Conservation (phyloP, 2,797 vertebrate genomes). For the Sciurus carolinensis region DNA sequence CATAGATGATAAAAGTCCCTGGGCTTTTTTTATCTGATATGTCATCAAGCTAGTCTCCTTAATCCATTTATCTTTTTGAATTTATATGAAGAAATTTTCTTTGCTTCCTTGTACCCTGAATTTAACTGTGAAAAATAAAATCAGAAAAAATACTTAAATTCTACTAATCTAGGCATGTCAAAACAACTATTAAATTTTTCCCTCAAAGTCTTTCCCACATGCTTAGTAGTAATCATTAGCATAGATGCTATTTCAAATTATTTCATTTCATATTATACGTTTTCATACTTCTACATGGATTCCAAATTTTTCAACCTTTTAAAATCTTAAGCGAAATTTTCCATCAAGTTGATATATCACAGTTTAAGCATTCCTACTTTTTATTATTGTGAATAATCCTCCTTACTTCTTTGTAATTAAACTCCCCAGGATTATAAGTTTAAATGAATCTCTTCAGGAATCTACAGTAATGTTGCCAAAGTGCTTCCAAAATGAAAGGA, state of each 20-base stretch:
- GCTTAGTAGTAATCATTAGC: background rate
- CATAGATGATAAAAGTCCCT: too few relatives aligned
- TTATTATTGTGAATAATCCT: slow-evolving; percentile 37
- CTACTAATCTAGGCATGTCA: background rate
- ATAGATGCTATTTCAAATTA: background rate
- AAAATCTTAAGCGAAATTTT: slow-evolving; percentile 46
- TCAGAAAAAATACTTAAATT: slow-evolving; percentile 19
- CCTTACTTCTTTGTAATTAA: slow-evolving; percentile 28
- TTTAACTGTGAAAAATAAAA: slow-evolving; percentile 31
- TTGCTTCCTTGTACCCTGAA: slow-evolving; percentile 25
- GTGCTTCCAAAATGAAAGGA: background rate
- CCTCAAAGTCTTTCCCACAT: background rate
- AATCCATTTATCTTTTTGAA: slow-evolving; percentile 26
- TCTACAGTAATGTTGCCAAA: background rate
- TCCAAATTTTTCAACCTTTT: slow-evolving; percentile 1
- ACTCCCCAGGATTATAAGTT: background rate
- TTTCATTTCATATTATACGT: slow-evolving; percentile 5
- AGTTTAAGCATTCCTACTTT: background rate
- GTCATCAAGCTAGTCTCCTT: background rate
- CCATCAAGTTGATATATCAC: background rate
- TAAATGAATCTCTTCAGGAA: background rate
- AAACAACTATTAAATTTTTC: background rate
- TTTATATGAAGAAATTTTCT: background rate
- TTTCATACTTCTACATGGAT: slow-evolving; percentile 27
- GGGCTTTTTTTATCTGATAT: background rate